These are phyloP conservation scores for Eulemur rubriventer DNA, from an alignment of 2,797 vertebrate species.

Conservation along the genomic window DNA sequence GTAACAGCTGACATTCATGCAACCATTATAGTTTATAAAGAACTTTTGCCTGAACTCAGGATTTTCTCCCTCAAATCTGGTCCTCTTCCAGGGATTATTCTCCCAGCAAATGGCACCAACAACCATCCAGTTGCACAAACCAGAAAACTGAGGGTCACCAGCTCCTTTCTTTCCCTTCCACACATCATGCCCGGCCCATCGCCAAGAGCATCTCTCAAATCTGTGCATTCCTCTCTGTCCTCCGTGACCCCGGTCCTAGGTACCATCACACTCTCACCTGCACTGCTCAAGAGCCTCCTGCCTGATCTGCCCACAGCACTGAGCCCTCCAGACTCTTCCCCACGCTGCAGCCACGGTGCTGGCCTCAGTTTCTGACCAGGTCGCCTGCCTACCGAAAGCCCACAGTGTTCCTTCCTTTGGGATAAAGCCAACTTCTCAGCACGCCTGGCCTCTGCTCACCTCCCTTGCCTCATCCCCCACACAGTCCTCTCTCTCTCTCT, in stretches of 20 bases:
- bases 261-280: neutral
- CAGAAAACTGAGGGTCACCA: neutral
- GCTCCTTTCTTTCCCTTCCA: neutral
- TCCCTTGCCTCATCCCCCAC: neutral
- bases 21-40: slow-evolving; percentile 3
- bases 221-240: neutral
- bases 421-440: neutral
- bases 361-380: neutral
- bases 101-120: neutral
- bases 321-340: neutral
- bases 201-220: neutral
- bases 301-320: neutral
- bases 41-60: slow-evolving; percentile 6
- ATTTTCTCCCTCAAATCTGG: neutral
- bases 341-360: neutral
- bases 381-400: neutral
- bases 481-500: neutral
- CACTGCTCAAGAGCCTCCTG: neutral
- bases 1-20: slow-evolving; percentile 11
- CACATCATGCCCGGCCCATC: neutral
- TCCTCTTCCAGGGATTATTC: neutral
- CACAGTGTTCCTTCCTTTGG: neutral
- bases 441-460: neutral
- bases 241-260: neutral
- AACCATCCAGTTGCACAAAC: neutral